Percentiles rank a stretch among this genome's conserved stretches.
phyloP scores from a whole-genome alignment of 2,113 vertebrate genomes.

The Notarius lentiginosus region DNA sequence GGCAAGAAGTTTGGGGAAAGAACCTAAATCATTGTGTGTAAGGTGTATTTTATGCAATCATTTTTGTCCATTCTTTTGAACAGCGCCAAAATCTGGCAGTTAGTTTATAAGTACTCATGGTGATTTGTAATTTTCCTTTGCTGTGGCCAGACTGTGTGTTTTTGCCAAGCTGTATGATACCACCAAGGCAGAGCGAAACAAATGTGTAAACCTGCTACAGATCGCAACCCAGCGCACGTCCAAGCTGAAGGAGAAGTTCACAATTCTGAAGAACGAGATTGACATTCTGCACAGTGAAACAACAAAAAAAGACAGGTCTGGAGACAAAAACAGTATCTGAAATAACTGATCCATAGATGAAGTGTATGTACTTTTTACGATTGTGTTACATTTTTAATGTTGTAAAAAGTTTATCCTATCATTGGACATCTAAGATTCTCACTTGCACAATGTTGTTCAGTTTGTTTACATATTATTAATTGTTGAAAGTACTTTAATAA shows the following conservation, averaged over 20 bases:
- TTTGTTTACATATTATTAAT: neutral
- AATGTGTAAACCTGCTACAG: slow-evolving; percentile 78
- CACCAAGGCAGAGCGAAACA: slow-evolving; percentile 81
- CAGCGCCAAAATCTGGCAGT: neutral
- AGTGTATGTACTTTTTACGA: neutral
- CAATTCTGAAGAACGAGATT: slow-evolving; percentile 77
- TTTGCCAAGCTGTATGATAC: slow-evolving; percentile 73
- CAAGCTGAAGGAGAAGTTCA: slow-evolving; percentile 75
- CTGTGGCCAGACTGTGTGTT: slow-evolving; percentile 71
- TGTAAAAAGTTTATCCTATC: neutral
- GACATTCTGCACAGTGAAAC: slow-evolving; percentile 77
- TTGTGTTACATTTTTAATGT: neutral
- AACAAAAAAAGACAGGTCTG: slow-evolving; percentile 80
- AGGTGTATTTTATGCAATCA: neutral
- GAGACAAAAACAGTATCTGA: neutral
- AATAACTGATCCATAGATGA: neutral
- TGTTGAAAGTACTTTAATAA: neutral
- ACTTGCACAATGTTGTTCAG: neutral
- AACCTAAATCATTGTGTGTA: neutral
- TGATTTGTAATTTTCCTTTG: neutral
- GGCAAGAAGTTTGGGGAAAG: neutral
- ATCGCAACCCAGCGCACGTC: slow-evolving; percentile 73
- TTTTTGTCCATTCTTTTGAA: neutral
- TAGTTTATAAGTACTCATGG: neutral
- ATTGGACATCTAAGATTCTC: neutral